Evolutionary conservation across 2,113 vertebrate species (phyloP), one percentile per base, ranked within the genome.

Genomic region (Condylura cristata): DNA sequence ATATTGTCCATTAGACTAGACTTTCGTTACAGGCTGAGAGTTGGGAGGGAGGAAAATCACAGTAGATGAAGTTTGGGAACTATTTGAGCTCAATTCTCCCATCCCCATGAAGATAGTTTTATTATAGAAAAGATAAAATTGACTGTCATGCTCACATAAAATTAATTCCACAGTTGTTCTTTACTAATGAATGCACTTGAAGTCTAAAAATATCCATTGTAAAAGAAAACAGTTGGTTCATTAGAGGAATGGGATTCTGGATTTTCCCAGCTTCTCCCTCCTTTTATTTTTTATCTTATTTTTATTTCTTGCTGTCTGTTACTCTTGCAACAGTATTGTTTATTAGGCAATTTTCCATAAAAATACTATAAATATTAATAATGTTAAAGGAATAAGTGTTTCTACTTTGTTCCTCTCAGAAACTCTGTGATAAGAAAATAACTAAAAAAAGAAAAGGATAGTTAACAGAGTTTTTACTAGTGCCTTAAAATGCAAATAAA

Each of bases 401-500:
- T 85, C 18, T 70, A 63, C 60, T 90, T 71, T 86, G 65, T 65
- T 39, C 20, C 51, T 6, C 16, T 30, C 24, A 46, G 44, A 87
- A 90, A 76, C 30, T 81, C 44, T 18, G 93, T 75, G 24, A 90
- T 71, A 71, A 89, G 3, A 92, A 96, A 97, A 85, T 20, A 89
- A 83, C 83, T 97, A 95, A 87, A 97, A 96, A 88, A 80, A 91
- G 44, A 79, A 46, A 90, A 97, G 89, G 37, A 85, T 78, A 81
- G 26, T 90, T 97, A 98, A 97, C 94, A 81, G 24, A 97, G 53
- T 97, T 97, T 97, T 97, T 97, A 96, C 48, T 96, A 96, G 83
- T 86, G 79, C 58, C 95, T 97, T 97, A 97, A 96, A 95, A 98
- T 97, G 95, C 70, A 98, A 98, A 98, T 96, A 97, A 97, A 98